Evolutionary conservation across 2,888 invertebrate genomes (phyloP).

Genomic region (Drosophila greeni): DNA sequence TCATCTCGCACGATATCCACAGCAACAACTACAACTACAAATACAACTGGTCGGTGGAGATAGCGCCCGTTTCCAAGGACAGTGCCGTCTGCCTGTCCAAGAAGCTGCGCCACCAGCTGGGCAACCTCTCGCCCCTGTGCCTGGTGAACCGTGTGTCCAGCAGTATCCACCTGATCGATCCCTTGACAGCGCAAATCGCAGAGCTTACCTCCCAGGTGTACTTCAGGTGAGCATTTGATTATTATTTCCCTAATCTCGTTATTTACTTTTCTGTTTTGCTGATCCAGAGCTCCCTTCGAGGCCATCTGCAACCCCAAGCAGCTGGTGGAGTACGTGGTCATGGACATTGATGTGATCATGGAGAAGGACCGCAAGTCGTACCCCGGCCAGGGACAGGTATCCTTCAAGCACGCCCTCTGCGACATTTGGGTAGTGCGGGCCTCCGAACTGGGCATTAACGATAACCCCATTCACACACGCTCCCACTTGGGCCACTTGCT

Average conservation of each 20-base stretch:
- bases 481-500: slow-evolving; percentile 97
- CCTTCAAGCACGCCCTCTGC: slow-evolving; percentile 91
- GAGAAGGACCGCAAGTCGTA: slow-evolving; percentile 86
- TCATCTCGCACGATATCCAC: slow-evolving; percentile 98
- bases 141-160: slow-evolving; percentile 93
- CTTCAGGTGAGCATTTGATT: slow-evolving; percentile 82
- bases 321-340: slow-evolving; percentile 93
- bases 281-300: slow-evolving; percentile 84
- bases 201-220: slow-evolving; percentile 89
- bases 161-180: slow-evolving; percentile 95
- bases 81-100: slow-evolving; percentile 93
- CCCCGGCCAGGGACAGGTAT: slow-evolving; percentile 93
- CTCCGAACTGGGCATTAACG: slow-evolving; percentile 89
- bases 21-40: slow-evolving; percentile 98
- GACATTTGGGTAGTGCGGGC: slow-evolving; percentile 96
- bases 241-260: fast-evolving
- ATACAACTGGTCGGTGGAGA: slow-evolving; percentile 94
- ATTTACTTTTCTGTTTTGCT: neutral
- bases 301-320: slow-evolving; percentile 94
- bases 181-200: slow-evolving; percentile 92
- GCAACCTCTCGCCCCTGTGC: slow-evolving; percentile 92
- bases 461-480: slow-evolving; percentile 89
- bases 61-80: slow-evolving; percentile 97
- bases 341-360: slow-evolving; percentile 88
- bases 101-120: slow-evolving; percentile 90